phyloP scores from a whole-genome alignment of 1,140 invertebrate species.

The Adoxophyes honmai region DNA sequence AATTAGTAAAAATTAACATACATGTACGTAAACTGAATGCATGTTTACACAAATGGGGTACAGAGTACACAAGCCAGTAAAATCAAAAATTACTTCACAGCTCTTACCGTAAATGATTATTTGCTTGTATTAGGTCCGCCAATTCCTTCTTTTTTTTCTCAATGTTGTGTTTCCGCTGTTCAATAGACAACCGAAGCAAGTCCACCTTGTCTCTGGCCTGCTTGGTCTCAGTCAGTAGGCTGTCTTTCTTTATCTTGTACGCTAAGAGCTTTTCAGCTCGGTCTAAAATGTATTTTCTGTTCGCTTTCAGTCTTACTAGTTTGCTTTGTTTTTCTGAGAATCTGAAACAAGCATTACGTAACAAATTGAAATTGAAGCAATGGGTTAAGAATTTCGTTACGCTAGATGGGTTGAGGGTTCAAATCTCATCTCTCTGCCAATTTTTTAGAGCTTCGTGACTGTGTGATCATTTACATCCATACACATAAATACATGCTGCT shows the following conservation, averaged over 20 bases:
- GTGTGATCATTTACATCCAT: no score
- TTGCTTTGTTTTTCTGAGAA: conserved; percentile 82
- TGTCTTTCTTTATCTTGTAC: conserved; percentile 79
- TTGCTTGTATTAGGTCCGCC: conserved; percentile 76
- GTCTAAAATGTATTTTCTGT: conserved; percentile 78
- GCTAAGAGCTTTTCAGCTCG: conserved; percentile 78
- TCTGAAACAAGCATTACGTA: conserved; percentile 45
- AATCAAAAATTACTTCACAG: no score
- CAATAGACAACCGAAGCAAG: conserved; percentile 80
- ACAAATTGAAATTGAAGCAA: no score
- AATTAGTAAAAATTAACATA: no score
- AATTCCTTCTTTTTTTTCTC: conserved; percentile 76
- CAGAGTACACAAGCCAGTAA: no score
- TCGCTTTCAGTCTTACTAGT: conserved; percentile 78
- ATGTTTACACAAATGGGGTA: no score
- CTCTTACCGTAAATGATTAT: conserved; percentile 70
- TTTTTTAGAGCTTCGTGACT: no score
- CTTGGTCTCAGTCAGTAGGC: conserved; percentile 79
- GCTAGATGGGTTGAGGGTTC: no score
- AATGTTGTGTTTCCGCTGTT: conserved; percentile 80
- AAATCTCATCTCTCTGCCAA: no score
- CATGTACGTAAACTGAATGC: no score
- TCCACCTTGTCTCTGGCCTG: conserved; percentile 80
- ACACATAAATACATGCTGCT: no score
- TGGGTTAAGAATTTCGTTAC: no score